Conservation (phyloP, 2,888 invertebrate species). For the Thyatira batis region DNA sequence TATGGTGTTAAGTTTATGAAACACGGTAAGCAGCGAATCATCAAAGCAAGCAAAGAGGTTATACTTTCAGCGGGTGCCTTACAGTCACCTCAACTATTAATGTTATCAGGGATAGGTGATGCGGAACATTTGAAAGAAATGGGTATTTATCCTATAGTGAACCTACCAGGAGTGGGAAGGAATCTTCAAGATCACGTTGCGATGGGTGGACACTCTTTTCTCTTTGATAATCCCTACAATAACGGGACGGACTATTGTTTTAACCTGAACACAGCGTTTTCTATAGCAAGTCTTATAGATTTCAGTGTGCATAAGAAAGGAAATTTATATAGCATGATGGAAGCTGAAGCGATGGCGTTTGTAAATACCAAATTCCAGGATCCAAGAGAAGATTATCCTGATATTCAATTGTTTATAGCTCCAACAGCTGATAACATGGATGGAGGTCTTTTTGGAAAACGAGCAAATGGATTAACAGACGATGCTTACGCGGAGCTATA, state of each 20-base stretch:
- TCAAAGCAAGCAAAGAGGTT: slow-evolving; percentile 87
- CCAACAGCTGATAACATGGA: slow-evolving; percentile 90
- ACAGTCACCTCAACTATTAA: slow-evolving; percentile 92
- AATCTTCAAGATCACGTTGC: slow-evolving; percentile 93
- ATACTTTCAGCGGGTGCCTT: slow-evolving; percentile 93
- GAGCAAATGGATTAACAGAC: slow-evolving; percentile 85
- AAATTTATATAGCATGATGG: slow-evolving; percentile 88
- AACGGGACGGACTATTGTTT: slow-evolving; percentile 85
- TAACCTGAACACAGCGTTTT: slow-evolving; percentile 85
- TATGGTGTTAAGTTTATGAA: slow-evolving; percentile 86
- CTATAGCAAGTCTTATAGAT: slow-evolving; percentile 82
- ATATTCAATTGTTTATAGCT: slow-evolving; percentile 89
- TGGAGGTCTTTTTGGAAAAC: slow-evolving; percentile 88
- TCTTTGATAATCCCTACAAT: slow-evolving; percentile 84
- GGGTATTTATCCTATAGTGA: slow-evolving; percentile 82
- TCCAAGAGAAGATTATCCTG: slow-evolving; percentile 87
- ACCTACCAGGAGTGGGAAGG: slow-evolving; percentile 88
- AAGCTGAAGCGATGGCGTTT: slow-evolving; percentile 91
- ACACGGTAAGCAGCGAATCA: slow-evolving; percentile 74
- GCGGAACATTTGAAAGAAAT: slow-evolving; percentile 82
- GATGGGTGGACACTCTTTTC: slow-evolving; percentile 88
- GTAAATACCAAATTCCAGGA: slow-evolving; percentile 88
- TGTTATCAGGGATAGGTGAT: slow-evolving; percentile 93
- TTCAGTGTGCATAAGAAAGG: slow-evolving; percentile 85
- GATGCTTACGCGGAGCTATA: slow-evolving; percentile 86